A percentile compares a stretch with the other conserved stretches of the same genome.
Evolutionary conservation across 2,113 vertebrate genomes (phyloP).

Genomic region (Desmodus rotundus): DNA sequence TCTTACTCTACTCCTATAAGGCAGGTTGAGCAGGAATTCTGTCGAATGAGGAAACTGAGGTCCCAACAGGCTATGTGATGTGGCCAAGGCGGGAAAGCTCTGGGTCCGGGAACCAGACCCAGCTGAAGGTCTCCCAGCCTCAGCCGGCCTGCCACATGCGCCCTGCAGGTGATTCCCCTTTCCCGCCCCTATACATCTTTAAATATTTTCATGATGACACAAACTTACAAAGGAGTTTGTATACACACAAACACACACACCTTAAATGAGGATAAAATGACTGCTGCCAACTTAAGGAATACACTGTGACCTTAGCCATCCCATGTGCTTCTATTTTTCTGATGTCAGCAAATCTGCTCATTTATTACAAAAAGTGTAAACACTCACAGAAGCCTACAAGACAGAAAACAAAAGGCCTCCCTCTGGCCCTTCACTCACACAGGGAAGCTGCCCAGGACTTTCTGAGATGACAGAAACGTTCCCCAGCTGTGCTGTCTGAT

Average conservation of each 20-base stretch:
- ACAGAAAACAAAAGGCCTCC: background rate
- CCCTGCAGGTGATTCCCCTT: background rate
- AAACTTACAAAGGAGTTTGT: background rate
- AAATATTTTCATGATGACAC: background rate
- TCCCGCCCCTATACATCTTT: background rate
- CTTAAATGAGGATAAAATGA: background rate
- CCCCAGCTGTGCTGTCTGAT: fast-evolving
- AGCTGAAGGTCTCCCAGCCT: background rate
- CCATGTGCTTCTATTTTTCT: background rate
- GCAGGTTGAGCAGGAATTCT: background rate
- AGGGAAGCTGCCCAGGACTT: background rate
- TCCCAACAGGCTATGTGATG: background rate
- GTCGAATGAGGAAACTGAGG: background rate
- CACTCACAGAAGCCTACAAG: background rate
- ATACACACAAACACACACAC: background rate
- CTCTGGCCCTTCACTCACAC: fast-evolving
- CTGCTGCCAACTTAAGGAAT: background rate
- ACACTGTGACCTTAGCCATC: background rate
- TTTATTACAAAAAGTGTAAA: background rate
- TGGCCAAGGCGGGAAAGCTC: background rate
- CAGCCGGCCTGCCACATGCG: fast-evolving
- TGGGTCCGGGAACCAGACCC: background rate
- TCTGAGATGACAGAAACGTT: background rate
- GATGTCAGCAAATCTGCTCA: background rate
- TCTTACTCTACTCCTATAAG: background rate